These are phyloP conservation scores for Palythoa grandiflora DNA, from an alignment of 92 coral and sea anemone genomes.

Conservation along the genomic window DNA sequence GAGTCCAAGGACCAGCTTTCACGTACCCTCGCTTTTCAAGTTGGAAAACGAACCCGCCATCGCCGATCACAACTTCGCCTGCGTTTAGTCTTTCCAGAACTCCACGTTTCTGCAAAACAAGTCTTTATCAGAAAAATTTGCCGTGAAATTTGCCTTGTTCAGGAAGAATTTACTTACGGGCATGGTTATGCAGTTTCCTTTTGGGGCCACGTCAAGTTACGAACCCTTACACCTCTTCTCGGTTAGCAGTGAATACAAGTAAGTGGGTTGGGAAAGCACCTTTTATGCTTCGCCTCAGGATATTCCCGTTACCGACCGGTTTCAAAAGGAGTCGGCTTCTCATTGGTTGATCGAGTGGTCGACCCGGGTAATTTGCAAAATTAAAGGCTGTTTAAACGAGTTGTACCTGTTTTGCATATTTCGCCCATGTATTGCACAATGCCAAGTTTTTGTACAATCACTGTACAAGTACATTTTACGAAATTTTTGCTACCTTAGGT, in stretches of 20 bases:
- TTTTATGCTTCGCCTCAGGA: no score
- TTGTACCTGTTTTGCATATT: no score
- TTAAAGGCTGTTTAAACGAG: no score
- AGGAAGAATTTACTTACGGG: constrained; percentile 5
- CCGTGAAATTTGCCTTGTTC: neutral
- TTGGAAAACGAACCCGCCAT: constrained; percentile 96
- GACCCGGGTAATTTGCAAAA: no score
- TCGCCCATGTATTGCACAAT: no score
- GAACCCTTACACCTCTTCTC: neutral
- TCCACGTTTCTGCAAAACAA: constrained; percentile 80
- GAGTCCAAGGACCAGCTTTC: constrained; percentile 98
- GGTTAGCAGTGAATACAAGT: neutral
- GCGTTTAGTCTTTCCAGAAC: constrained; percentile 87
- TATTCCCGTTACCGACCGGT: no score
- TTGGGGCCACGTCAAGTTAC: neutral
- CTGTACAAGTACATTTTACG: no score
- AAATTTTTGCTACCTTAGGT: no score
- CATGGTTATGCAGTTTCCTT: neutral
- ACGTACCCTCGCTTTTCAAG: constrained; percentile 96
- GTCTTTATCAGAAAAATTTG: neutral
- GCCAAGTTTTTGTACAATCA: no score
- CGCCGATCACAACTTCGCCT: constrained; percentile 92
- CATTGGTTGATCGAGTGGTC: no score
- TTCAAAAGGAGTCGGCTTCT: no score
- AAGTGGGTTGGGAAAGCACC: no score